Base-by-base conservation (phyloP, 2,888 invertebrate genomes). In the Drosophila trichaetosa region DNA sequence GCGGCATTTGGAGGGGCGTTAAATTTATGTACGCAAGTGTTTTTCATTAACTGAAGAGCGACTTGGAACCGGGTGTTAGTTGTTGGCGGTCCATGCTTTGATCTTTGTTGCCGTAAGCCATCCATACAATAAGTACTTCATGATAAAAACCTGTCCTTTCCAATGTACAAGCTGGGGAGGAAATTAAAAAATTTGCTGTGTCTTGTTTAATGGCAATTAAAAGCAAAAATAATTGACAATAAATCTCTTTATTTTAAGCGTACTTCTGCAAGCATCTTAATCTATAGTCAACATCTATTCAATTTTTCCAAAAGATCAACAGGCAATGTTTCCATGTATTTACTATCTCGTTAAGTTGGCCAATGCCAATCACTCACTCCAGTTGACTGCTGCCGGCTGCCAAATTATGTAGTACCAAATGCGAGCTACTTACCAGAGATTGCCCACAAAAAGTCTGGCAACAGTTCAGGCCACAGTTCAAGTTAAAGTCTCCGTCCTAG, bases 21-120 rank as follows among this genome's bases (percentile, higher is more conserved):
- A 67, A 83, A 88, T 89, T 89, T 87, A 89, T 84, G 82, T 73
- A 65, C 64, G 72, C 73, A 78, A 74, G 75, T 79, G 81, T 81
- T 81, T 79, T 74, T 70, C 77, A 81, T 79, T 73, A 78, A 68
- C 65, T 49, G 68, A 66, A 64, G 72, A 64, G 74, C 52, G 33
- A 59, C 67, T 61, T 66, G 59, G 38, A 29, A 24, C 29, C 38
- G 61, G 56, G 27, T 46, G 31, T 29, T 48, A 10, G 38, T 54
- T n/a, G 63, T 21, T 61, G 59, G 56, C 75, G 75, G 69, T 56
- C 36, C 38, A 52, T 10, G 49, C 79, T 81, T 87, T 83, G 82
- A 82, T 79, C 77, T 72, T 54, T 6, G 18, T 13, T 40, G 33
- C 79, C 56, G 67, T 76, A 64, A 62, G 29, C 40, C 40, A 40